Conservation (phyloP, 2,888 invertebrate species). For the Acronicta aceris region DNA sequence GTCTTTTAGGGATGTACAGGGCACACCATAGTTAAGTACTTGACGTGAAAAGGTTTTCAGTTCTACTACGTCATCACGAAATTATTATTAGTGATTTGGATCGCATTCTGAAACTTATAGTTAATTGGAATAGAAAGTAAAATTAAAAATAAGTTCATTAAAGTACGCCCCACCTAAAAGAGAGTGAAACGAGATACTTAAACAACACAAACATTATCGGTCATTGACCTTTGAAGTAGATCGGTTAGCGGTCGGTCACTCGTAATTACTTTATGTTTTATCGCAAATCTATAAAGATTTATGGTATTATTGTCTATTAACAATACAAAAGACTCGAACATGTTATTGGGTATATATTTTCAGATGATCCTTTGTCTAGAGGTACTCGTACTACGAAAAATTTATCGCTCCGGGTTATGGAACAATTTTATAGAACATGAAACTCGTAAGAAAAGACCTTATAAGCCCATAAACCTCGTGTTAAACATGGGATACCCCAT, state of each 20-base stretch:
- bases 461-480: background rate
- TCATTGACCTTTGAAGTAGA: conserved; percentile 13
- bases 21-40: too few relatives aligned
- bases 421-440: conserved; percentile 16
- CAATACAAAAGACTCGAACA: conserved; percentile 19
- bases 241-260: conserved; percentile 5
- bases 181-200: conserved; percentile 9
- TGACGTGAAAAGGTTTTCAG: too few relatives aligned
- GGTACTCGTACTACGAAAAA: conserved; percentile 8
- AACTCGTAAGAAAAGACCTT: background rate
- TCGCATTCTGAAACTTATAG: too few relatives aligned
- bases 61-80: too few relatives aligned
- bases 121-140: too few relatives aligned
- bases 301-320: conserved; percentile 24
- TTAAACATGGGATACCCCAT: background rate
- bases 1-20: too few relatives aligned
- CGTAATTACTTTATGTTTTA: conserved; percentile 25
- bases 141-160: too few relatives aligned
- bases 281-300: conserved; percentile 25
- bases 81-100: too few relatives aligned
- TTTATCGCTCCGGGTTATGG: conserved; percentile 7
- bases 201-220: conserved; percentile 11
- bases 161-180: background rate
- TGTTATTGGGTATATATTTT: conserved; percentile 41
- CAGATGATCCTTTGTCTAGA: conserved; percentile 14